phyloP scores from a whole-genome alignment of 2,888 invertebrate species.

The Salticus scenicus region DNA sequence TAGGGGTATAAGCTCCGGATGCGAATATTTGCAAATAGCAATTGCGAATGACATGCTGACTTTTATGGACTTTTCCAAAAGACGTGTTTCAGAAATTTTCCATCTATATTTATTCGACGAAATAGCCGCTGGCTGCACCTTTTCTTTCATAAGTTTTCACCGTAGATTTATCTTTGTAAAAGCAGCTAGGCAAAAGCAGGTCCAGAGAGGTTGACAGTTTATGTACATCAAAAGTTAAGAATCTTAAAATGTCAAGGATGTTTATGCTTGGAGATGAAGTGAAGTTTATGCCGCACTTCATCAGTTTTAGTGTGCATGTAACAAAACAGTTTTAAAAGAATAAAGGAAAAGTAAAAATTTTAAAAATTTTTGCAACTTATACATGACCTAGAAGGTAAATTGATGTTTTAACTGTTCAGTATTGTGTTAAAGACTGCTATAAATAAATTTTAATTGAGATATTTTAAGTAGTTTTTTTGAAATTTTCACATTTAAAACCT shows the following conservation, averaged over 20 bases:
- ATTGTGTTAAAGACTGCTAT: too few relatives aligned
- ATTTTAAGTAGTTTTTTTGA: too few relatives aligned
- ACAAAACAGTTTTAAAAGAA: not conserved
- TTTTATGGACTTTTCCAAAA: constrained; percentile 57
- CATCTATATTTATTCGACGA: constrained; percentile 40
- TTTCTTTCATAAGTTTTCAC: constrained; percentile 35
- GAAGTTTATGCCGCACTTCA: constrained; percentile 34
- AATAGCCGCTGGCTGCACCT: constrained; percentile 32
- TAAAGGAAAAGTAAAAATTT: too few relatives aligned
- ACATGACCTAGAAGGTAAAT: too few relatives aligned
- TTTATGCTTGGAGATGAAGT: constrained; percentile 46
- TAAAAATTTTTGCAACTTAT: too few relatives aligned
- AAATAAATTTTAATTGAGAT: too few relatives aligned
- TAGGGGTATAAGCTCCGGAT: constrained; percentile 52
- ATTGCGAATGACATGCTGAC: constrained; percentile 65
- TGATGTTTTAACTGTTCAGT: too few relatives aligned
- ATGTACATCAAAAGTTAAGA: constrained; percentile 58
- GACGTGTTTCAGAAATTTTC: constrained; percentile 54
- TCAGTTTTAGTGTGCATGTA: constrained; percentile 27
- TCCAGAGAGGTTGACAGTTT: constrained; percentile 58
- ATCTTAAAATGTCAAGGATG: constrained; percentile 60
- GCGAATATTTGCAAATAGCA: constrained; percentile 63
- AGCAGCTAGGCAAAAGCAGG: constrained; percentile 13
- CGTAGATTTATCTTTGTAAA: constrained; percentile 56
- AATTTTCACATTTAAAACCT: too few relatives aligned